Conservation (phyloP, 2,888 invertebrate genomes). For the Eremobia ochroleuca region DNA sequence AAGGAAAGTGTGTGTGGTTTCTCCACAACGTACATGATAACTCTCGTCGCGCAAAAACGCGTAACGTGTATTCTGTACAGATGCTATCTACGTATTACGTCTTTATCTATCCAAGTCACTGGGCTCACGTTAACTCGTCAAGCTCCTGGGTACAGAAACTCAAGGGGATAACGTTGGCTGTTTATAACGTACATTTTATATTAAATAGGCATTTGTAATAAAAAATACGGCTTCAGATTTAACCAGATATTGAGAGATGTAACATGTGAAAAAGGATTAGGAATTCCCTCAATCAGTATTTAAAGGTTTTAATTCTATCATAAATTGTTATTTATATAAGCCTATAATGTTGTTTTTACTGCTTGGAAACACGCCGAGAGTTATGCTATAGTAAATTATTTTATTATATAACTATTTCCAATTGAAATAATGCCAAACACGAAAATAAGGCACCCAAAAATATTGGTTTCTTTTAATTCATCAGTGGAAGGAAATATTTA, state of each 20-base stretch:
- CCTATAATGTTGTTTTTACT: too few relatives aligned
- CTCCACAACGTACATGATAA: slow-evolving; percentile 31
- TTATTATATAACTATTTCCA: not conserved
- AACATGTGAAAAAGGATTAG: not conserved
- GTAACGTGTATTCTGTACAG: slow-evolving; percentile 55
- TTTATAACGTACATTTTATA: slow-evolving; percentile 24
- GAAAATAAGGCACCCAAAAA: too few relatives aligned
- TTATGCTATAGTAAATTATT: not conserved
- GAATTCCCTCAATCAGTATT: not conserved
- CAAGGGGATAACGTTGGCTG: slow-evolving; percentile 26
- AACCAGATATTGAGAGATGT: not conserved
- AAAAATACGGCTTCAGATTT: not conserved
- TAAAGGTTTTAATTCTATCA: not conserved
- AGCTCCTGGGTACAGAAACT: slow-evolving; percentile 22
- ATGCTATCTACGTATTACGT: slow-evolving; percentile 63
- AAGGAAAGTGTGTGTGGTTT: too few relatives aligned
- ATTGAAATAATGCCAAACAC: too few relatives aligned
- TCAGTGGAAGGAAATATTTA: too few relatives aligned
- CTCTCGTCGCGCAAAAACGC: slow-evolving; percentile 53
- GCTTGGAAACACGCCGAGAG: too few relatives aligned
- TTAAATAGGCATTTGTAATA: not conserved
- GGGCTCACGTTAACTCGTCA: slow-evolving; percentile 55
- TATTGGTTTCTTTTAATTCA: too few relatives aligned
- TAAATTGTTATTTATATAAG: not conserved
- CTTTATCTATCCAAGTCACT: slow-evolving; percentile 67